phyloP scores from a whole-genome alignment of 92 coral and sea anemone genomes.

The Parazoanthus atlanticus region DNA sequence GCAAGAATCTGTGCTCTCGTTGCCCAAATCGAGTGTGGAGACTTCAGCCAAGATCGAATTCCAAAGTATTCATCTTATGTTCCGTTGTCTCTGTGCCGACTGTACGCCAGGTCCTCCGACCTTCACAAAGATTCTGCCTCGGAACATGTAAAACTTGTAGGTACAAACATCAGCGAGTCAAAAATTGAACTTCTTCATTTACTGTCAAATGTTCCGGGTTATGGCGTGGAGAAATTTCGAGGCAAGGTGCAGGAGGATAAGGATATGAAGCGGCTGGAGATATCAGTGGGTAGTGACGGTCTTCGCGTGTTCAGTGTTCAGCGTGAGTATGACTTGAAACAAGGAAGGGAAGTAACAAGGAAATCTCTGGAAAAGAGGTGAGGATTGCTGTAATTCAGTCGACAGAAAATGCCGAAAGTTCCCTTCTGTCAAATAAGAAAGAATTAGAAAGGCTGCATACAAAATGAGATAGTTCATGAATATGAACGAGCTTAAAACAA shows the following conservation, averaged over 20 bases:
- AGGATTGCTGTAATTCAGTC: background rate
- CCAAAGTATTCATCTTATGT: conserved; percentile 82
- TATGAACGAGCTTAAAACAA: background rate
- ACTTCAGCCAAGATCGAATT: conserved; percentile 79
- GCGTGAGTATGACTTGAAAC: conserved; percentile 88
- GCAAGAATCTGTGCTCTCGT: conserved; percentile 87
- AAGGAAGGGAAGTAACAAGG: conserved; percentile 81
- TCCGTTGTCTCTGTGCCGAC: conserved; percentile 74
- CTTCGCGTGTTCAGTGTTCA: conserved; percentile 82
- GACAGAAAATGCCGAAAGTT: background rate
- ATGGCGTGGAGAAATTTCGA: conserved; percentile 90
- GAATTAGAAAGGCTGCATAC: background rate
- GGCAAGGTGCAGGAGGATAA: conserved; percentile 83
- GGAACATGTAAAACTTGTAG: conserved; percentile 85
- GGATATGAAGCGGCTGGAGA: conserved; percentile 82
- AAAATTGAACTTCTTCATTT: conserved; percentile 88
- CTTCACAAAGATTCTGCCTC: conserved; percentile 89
- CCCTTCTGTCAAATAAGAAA: background rate
- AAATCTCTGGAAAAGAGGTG: conserved; percentile 93
- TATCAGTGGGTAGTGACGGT: conserved; percentile 90
- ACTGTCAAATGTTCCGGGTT: conserved; percentile 80
- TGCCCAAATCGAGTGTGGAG: conserved; percentile 92
- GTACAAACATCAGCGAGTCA: conserved; percentile 67
- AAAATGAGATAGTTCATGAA: background rate
- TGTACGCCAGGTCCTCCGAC: conserved; percentile 86